A percentile compares a stretch with the other conserved stretches of the same genome.
phyloP scores from a whole-genome alignment of 2,113 vertebrate genomes.

The Dromaius novaehollandiae region DNA sequence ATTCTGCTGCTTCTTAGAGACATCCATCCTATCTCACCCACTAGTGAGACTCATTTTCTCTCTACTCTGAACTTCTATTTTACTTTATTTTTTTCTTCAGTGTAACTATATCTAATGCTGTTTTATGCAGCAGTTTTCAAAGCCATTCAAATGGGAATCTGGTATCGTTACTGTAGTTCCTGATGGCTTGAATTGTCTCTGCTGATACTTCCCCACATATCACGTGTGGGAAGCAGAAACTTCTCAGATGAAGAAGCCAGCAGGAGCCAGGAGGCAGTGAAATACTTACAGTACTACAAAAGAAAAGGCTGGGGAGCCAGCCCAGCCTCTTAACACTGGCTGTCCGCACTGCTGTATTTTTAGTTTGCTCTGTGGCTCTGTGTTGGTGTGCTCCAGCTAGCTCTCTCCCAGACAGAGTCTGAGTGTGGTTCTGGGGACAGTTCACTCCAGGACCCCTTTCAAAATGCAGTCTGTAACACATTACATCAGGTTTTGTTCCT shows the following conservation, averaged over 20 bases:
- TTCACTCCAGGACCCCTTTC: neutral
- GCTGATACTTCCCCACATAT: neutral
- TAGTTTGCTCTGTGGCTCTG: neutral
- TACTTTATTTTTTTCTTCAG: neutral
- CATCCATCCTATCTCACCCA: neutral
- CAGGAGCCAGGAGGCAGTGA: neutral
- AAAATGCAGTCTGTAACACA: neutral
- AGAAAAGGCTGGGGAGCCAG: neutral
- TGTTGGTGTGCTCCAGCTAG: neutral
- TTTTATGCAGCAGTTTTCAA: neutral
- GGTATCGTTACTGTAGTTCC: neutral
- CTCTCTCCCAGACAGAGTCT: neutral
- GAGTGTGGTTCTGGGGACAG: neutral
- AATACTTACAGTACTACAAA: neutral
- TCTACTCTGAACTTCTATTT: neutral
- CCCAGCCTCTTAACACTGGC: fast-evolving
- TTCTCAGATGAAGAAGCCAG: neutral
- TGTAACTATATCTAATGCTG: neutral
- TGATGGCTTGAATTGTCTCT: fast-evolving
- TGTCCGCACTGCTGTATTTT: neutral
- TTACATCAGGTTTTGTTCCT: neutral
- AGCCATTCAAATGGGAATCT: neutral
- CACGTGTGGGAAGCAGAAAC: neutral
- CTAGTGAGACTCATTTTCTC: neutral
- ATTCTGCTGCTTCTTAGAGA: neutral